These are phyloP conservation scores for Polyergus mexicanus DNA, from an alignment of 1,140 invertebrate species.

Conservation along the genomic window DNA sequence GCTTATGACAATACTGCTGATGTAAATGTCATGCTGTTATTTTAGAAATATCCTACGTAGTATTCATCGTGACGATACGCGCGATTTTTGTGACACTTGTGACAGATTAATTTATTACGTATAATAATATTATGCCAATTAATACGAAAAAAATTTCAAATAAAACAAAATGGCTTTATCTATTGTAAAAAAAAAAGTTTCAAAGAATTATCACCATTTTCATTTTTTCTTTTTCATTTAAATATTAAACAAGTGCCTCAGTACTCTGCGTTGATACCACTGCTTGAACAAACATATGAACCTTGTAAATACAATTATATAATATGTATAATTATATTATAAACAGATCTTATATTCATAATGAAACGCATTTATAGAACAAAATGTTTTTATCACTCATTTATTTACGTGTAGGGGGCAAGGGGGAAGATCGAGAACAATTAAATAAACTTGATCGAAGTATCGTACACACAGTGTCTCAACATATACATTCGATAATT, in stretches of 20 bases:
- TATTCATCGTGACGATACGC: constrained; percentile 3
- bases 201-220: too few species aligned
- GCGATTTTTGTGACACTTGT: not conserved
- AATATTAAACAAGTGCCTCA: not conserved
- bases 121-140: not conserved
- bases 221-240: not conserved
- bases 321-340: constrained; percentile 75
- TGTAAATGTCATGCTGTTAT: not conserved
- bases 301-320: not conserved
- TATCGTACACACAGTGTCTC: not conserved
- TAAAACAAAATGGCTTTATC: too few species aligned
- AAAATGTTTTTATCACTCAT: not conserved
- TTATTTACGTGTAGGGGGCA: not conserved
- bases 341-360: constrained; percentile 66
- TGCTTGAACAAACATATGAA: constrained; percentile 18
- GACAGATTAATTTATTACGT: not conserved
- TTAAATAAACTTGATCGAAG: constrained; percentile 14
- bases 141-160: too few species aligned
- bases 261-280: too few species aligned
- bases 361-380: constrained; percentile 38
- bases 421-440: not conserved
- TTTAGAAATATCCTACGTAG: constrained; percentile 1
- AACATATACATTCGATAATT: not conserved
- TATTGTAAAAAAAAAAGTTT: too few species aligned
- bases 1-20: not conserved